Evolutionary conservation across 1,140 invertebrate genomes (phyloP), one percentile per base, ranked within the genome.

Genomic region (Scylla paramamosain): DNA sequence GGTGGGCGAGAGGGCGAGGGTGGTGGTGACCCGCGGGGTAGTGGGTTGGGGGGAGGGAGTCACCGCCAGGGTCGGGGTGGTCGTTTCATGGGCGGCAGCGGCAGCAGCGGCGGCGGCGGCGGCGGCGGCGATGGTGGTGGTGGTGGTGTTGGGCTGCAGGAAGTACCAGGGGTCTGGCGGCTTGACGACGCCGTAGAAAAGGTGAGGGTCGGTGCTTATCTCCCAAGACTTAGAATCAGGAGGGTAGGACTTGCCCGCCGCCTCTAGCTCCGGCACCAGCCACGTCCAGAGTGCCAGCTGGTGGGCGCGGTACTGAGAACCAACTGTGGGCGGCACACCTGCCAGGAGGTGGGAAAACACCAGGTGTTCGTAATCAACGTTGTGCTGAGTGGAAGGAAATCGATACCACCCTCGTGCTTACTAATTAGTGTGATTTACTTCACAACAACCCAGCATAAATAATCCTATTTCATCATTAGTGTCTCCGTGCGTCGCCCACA

Each of bases 241-340:
- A 29, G 98, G 98, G 97, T 98, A 98, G 96, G 98, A 98, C 98
- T 98, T 98, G 25, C 98, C 98, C 0, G 98, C 98, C 83, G 98
- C 97, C 97, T 99, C 99, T 25, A 99, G 97, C 97, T 99, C 99
- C 0, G 99, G 99, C 86, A 99, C 98, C 12, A 99, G 97, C 77
- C 99, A 98, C 20, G 99, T 97, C 99, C 99, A 99, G 87, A 99
- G 98, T 6, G 99, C 99, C 31, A 99, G 97, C 96, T 99, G 99
- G 97, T 99, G 98, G 20, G 99, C 99, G 32, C 99, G 97, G 97
- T 99, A 99, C 97, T 99, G 99, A 97, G 99, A 99, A 96, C 99
- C 99, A 97, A 99, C 98, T 96, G 98, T 98, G 1, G 98, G 98
- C 97, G 99, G 99, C 97, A 98, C 98, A 94, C 98, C 98, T 99